Percentiles rank a stretch among this genome's conserved stretches.
Evolutionary conservation across 1,140 invertebrate species (phyloP).

Genomic region (Panagrolaimus sp.): DNA sequence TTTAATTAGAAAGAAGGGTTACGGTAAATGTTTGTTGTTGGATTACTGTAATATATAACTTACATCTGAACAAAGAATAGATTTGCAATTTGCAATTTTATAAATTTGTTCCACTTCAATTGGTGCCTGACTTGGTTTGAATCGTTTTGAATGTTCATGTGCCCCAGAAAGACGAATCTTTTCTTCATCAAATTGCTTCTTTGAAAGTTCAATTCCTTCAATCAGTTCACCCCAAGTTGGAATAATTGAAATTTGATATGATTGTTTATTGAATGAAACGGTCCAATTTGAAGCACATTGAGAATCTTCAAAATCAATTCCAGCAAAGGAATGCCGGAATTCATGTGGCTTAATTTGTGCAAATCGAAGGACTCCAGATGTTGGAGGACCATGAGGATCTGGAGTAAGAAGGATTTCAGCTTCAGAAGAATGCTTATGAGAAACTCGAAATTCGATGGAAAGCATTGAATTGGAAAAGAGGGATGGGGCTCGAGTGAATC

Average conservation of each 20-base stretch:
- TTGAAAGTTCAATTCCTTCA: constrained; percentile 73
- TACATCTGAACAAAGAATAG: constrained; percentile 65
- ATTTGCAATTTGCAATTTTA: constrained; percentile 74
- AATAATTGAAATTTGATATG: constrained; percentile 67
- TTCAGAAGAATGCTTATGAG: constrained; percentile 67
- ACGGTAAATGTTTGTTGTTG: not conserved
- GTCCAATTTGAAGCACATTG: constrained; percentile 68
- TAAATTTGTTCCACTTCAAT: constrained; percentile 67
- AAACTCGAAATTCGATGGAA: constrained; percentile 75
- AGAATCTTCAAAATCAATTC: constrained; percentile 88
- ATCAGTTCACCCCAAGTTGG: constrained; percentile 83
- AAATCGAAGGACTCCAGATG: constrained; percentile 78
- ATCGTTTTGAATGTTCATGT: constrained; percentile 54
- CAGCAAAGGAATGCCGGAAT: constrained; percentile 65
- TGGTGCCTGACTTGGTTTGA: constrained; percentile 58
- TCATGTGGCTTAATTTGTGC: constrained; percentile 64
- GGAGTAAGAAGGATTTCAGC: constrained; percentile 26
- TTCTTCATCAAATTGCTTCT: constrained; percentile 74
- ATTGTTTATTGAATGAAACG: constrained; percentile 67
- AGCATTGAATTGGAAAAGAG: constrained; percentile 78
- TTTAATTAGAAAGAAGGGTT: no score
- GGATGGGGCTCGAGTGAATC: constrained; percentile 76
- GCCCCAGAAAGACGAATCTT: constrained; percentile 59
- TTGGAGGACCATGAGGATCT: constrained; percentile 44
- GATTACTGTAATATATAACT: constrained; percentile 17